Base-by-base conservation (phyloP, 1,140 invertebrate genomes). In the Planococcus citri region DNA sequence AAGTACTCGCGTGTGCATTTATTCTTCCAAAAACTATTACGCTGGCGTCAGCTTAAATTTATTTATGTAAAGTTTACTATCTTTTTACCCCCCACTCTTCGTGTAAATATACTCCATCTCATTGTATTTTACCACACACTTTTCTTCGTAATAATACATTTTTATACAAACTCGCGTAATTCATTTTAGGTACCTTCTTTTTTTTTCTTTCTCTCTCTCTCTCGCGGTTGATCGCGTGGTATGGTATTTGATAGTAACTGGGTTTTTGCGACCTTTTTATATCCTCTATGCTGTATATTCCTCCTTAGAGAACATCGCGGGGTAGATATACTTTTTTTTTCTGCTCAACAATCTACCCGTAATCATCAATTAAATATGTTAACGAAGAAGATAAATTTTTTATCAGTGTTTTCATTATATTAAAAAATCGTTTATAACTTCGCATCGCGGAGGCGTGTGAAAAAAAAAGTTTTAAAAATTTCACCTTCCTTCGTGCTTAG, bases 51-150 rank as follows among this genome's bases (percentile, higher is more conserved):
- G 41, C 41, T 51, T 51, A 51, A 51, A 51, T 51, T 51, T 51
- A 51, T 51, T 51, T 51, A 51, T 51, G 41, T 51, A 51, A 51
- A 51, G 41, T 51, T 51, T 51, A 51, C 41, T 51, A 51, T 51
- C 41, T 51, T n/a, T 51, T 51, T 51, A 17, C 41, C n/a, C 41
- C n/a, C 6, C n/a, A 17, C 41, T 37, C 41, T 9, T n/a, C 41
- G 4, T 17, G n/a, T 51, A 51, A 51, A 51, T 51, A 51, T n/a
- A 51, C 41, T n/a, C 2, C 41, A 37, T 8, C 33, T 6, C n/a
- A n/a, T n/a, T 37, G 41, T 20, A 51, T 51, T 51, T 17, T n/a
- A n/a, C 41, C n/a, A n/a, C n/a, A n/a, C 41, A 51, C 41, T 51
- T 51, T 51, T 51, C 41, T 2, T 51, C 41, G 41, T 51, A 51